Base-by-base conservation (phyloP, 2,797 vertebrate species). In the Linurgus olivaceus region DNA sequence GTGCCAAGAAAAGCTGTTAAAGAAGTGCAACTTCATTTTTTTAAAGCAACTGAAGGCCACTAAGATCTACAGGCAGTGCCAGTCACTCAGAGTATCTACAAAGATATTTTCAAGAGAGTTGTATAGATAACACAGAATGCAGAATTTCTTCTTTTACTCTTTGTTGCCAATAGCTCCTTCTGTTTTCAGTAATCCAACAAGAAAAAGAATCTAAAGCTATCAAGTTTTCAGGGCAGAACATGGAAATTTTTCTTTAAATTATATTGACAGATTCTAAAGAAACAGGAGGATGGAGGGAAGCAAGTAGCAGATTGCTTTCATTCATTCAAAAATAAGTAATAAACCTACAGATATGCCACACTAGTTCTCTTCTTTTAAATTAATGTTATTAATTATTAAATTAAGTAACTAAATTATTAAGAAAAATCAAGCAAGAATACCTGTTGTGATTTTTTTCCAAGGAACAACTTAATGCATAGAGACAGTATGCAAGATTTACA, bases 221-320 rank as follows among this genome's bases (percentile, higher is more conserved):
- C 1, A 72, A 37, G 35, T 24, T 65, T 71, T 59, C 17, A 65
- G 7, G 20, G 25, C 24, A 84, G 11, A 72, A 72, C 54, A 33
- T 2, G 5, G 15, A n/a, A 0, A 0, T 7, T 9, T n/a, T 38
- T 18, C 16, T 57, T 11, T 7, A 47, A 40, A 18, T 3, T 31
- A 11, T 38, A 72, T 78, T 90, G 52, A 90, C n/a, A 65, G 21
- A 71, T 80, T 42, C 20, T 57, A 35, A 72, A 74, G 17, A 47
- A 68, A 37, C 13, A 33, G 5, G 3, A 78, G 2, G 13, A 48
- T 35, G 10, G 5, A 74, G 1, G 4, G 6, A 54, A 7, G 16
- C 20, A 86, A 73, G 21, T 13, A 62, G 44, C 10, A 85, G 14
- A 21, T 6, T 58, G 5, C 3, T 65, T 72, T 72, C 3, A 52